phyloP scores from a whole-genome alignment of 2,113 vertebrate genomes.

The Callithrix jacchus region DNA sequence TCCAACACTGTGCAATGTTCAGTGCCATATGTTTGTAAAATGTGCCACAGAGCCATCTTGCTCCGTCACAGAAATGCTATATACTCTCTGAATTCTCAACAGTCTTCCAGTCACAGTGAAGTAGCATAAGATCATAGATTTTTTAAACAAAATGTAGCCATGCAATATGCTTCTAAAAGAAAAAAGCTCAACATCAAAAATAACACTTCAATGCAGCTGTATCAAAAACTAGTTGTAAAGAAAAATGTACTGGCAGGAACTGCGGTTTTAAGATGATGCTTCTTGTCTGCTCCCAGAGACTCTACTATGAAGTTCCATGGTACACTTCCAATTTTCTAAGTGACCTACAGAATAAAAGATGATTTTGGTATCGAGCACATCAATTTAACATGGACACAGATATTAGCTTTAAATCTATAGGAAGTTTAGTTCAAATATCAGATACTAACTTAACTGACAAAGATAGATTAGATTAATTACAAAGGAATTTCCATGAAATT shows the following conservation, averaged over 20 bases:
- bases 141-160: background rate
- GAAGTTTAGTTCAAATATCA: slow-evolving; percentile 1
- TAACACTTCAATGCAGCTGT: background rate
- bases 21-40: background rate
- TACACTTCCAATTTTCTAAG: slow-evolving; percentile 25
- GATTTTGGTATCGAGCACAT: background rate
- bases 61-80: background rate
- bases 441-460: background rate
- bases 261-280: background rate
- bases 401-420: background rate
- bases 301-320: background rate
- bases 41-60: background rate
- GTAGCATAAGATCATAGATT: background rate
- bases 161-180: background rate
- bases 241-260: background rate
- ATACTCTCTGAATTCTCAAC: background rate
- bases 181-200: background rate
- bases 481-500: background rate
- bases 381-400: background rate
- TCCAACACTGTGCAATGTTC: background rate
- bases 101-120: background rate
- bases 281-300: background rate
- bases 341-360: slow-evolving; percentile 53
- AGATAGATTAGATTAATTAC: background rate
- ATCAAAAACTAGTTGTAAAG: background rate